Conservation (phyloP, 1,140 invertebrate genomes). For the Drosophila subpulchrella region DNA sequence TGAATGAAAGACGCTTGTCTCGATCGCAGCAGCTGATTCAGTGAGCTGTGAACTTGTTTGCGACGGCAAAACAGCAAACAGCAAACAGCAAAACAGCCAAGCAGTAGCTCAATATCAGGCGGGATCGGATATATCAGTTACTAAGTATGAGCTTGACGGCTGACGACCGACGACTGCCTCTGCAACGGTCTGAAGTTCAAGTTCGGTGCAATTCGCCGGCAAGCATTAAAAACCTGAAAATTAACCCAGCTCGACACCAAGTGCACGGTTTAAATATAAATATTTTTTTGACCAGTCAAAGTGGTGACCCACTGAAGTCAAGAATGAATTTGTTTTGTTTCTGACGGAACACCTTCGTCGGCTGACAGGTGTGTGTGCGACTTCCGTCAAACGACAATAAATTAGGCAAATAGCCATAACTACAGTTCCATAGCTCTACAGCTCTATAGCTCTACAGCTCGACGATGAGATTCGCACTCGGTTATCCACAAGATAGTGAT, state of each 20-base stretch:
- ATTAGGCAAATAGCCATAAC: slow-evolving; percentile 66
- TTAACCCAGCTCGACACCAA: slow-evolving; percentile 28
- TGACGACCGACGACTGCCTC: slow-evolving; percentile 43
- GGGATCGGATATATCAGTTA: slow-evolving; percentile 42
- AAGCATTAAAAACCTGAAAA: slow-evolving; percentile 51
- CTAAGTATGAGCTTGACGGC: slow-evolving; percentile 25
- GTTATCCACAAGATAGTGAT: slow-evolving; percentile 36
- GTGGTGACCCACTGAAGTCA: slow-evolving; percentile 75
- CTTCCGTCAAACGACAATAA: slow-evolving; percentile 80
- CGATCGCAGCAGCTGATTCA: slow-evolving; percentile 55
- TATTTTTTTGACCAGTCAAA: slow-evolving; percentile 26
- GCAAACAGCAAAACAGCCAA: no score
- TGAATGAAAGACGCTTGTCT: slow-evolving; percentile 71
- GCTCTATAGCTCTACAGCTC: slow-evolving; percentile 6
- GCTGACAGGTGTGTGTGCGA: slow-evolving; percentile 36
- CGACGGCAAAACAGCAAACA: slow-evolving; percentile 15
- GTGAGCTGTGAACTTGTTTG: slow-evolving; percentile 74
- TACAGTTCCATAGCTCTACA: slow-evolving; percentile 14
- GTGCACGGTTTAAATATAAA: slow-evolving; percentile 30
- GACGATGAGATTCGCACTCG: slow-evolving; percentile 30
- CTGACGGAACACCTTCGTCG: slow-evolving; percentile 54
- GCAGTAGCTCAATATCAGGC: slow-evolving; percentile 23
- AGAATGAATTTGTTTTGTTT: slow-evolving; percentile 77
- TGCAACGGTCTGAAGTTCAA: slow-evolving; percentile 77
- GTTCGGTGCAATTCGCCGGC: slow-evolving; percentile 70